Conservation (phyloP, 2,888 invertebrate genomes). For the Stenolophus ochropezus region DNA sequence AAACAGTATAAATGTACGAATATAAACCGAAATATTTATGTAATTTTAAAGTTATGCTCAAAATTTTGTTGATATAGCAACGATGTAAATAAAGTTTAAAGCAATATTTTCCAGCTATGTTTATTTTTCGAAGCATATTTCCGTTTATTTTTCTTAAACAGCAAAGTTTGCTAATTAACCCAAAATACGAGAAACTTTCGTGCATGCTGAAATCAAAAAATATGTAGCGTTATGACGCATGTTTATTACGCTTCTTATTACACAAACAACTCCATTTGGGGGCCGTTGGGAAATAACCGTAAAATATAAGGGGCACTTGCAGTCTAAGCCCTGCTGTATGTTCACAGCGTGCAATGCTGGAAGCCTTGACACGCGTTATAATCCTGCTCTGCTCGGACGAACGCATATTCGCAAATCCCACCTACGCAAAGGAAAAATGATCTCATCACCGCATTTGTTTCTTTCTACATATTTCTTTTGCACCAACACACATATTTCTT, state of each 20-base stretch:
- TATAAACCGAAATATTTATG: not conserved
- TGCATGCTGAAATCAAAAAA: not conserved
- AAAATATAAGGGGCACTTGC: conserved; percentile 21
- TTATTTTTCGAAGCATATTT: not conserved
- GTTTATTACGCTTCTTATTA: conserved; percentile 34
- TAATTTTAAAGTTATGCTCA: not conserved
- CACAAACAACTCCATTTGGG: conserved; percentile 32
- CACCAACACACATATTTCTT: not conserved
- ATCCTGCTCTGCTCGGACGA: not conserved
- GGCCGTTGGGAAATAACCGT: conserved; percentile 33
- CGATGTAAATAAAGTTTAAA: not conserved
- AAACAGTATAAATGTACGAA: not conserved
- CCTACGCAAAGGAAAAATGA: not conserved
- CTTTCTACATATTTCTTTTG: not conserved
- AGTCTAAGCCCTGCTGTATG: conserved; percentile 3
- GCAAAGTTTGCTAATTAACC: conserved; percentile 1
- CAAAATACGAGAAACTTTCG: not conserved
- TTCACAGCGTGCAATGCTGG: not conserved
- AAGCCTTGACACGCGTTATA: not conserved
- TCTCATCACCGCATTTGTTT: too few relatives aligned
- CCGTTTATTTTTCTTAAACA: not conserved
- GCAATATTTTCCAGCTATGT: not conserved
- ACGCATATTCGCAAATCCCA: not conserved
- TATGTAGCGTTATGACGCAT: not conserved
- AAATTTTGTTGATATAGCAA: not conserved